Evolutionary conservation across 1,140 invertebrate genomes (phyloP).

Genomic region (Potamilus streckersoni): DNA sequence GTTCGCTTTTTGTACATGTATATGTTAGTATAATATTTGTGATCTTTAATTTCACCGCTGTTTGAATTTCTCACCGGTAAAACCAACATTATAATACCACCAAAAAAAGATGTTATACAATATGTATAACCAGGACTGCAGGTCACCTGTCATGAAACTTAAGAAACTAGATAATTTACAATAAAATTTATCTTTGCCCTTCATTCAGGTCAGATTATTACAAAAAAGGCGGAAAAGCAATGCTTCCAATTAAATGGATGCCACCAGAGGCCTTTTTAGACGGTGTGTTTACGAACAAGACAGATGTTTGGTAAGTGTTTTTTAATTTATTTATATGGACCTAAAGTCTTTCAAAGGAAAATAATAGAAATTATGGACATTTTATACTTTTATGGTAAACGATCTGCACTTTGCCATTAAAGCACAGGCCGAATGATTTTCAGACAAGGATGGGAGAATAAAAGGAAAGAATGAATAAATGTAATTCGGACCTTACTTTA

Average conservation of each 20-base stretch:
- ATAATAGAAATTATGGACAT: not conserved
- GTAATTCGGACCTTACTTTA: too few species aligned
- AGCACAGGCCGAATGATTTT: not conserved
- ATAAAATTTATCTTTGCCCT: not conserved
- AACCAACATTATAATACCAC: not conserved
- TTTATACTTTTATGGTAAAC: not conserved
- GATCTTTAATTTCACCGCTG: too few species aligned
- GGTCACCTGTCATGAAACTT: not conserved
- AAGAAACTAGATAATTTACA: not conserved
- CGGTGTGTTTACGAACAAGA: conserved; percentile 66
- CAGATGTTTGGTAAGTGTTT: conserved; percentile 77
- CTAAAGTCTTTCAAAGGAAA: not conserved
- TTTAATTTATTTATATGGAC: not conserved
- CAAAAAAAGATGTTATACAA: not conserved
- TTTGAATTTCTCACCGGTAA: not conserved
- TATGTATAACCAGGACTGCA: not conserved
- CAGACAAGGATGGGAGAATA: too few species aligned
- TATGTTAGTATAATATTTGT: too few species aligned
- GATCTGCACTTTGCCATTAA: not conserved
- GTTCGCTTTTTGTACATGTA: too few species aligned
- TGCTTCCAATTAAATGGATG: conserved; percentile 70
- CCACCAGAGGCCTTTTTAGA: conserved; percentile 69
- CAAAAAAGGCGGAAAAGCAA: conserved; percentile 66
- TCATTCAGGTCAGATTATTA: conserved; percentile 68
- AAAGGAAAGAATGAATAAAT: too few species aligned